These are phyloP conservation scores for Brachirus orientalis DNA, from an alignment of 2,113 vertebrate genomes.

Conservation along the genomic window DNA sequence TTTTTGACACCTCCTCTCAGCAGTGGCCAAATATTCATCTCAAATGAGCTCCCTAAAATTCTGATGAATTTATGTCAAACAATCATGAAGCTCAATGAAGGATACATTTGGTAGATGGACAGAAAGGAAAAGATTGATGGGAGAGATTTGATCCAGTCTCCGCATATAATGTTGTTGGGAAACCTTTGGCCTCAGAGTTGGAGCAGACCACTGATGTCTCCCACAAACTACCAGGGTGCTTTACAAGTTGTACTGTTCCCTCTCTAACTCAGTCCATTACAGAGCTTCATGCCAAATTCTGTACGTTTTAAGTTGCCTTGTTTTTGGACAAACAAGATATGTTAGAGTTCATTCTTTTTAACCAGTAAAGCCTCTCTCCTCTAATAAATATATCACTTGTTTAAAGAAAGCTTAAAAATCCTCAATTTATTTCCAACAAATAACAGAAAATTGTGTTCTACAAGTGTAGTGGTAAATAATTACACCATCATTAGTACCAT, in stretches of 20 bases:
- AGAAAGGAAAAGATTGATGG: neutral
- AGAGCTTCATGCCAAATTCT: slow-evolving; percentile 28
- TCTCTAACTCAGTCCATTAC: slow-evolving; percentile 17
- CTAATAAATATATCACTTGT: slow-evolving; percentile 36
- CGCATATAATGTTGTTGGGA: slow-evolving; percentile 38
- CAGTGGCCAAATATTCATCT: slow-evolving; percentile 20
- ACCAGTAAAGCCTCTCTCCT: slow-evolving; percentile 32
- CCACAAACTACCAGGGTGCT: slow-evolving; percentile 63
- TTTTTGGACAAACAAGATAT: slow-evolving; percentile 31
- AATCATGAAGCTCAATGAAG: slow-evolving; percentile 9
- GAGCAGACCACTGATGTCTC: slow-evolving; percentile 47
- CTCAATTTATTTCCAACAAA: slow-evolving; percentile 14
- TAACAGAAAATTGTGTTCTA: slow-evolving; percentile 9
- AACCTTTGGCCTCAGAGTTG: slow-evolving; percentile 48
- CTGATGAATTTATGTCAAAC: neutral
- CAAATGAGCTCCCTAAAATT: neutral
- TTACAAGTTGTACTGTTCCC: slow-evolving; percentile 54
- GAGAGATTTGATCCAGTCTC: slow-evolving; percentile 35
- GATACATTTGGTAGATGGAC: slow-evolving; percentile 6
- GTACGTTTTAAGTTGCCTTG: slow-evolving; percentile 22
- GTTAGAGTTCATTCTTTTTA: slow-evolving; percentile 32
- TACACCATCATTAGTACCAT: too few relatives aligned
- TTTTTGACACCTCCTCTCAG: slow-evolving; percentile 25
- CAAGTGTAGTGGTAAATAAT: neutral
- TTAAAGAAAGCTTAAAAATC: slow-evolving; percentile 33